These are phyloP conservation scores for Apomyelois bistriatella DNA, from an alignment of 2,888 invertebrate species.

Conservation along the genomic window DNA sequence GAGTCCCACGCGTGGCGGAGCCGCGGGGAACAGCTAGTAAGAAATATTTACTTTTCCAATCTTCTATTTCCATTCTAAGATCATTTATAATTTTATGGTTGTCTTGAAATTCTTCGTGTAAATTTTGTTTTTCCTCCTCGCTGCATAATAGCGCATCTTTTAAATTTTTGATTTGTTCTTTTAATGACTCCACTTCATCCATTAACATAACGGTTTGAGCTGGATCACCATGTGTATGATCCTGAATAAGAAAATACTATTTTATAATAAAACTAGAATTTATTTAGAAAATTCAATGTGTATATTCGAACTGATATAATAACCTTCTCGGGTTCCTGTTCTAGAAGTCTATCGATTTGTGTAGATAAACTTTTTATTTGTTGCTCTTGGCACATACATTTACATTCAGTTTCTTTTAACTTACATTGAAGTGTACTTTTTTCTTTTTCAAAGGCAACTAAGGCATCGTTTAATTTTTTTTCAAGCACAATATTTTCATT, in stretches of 20 bases:
- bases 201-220: slow-evolving; percentile 39
- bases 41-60: slow-evolving; percentile 55
- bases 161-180: slow-evolving; percentile 55
- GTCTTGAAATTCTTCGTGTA: slow-evolving; percentile 51
- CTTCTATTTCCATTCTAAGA: slow-evolving; percentile 55
- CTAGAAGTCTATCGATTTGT: slow-evolving; percentile 74
- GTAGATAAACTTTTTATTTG: slow-evolving; percentile 76
- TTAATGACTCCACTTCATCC: slow-evolving; percentile 56
- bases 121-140: slow-evolving; percentile 58
- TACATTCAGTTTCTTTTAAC: slow-evolving; percentile 75
- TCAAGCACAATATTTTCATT: slow-evolving; percentile 54
- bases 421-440: slow-evolving; percentile 68
- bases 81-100: slow-evolving; percentile 53
- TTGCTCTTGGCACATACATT: slow-evolving; percentile 77
- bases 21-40: too few species aligned
- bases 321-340: slow-evolving; percentile 33
- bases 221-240: slow-evolving; percentile 31
- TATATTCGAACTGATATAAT: too few species aligned
- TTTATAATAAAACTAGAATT: neutral
- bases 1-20: too few species aligned
- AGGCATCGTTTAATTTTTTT: slow-evolving; percentile 52
- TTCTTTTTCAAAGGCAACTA: slow-evolving; percentile 63
- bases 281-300: too few species aligned
- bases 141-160: slow-evolving; percentile 49
- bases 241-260: slow-evolving; percentile 21